These are phyloP conservation scores for Anorthoa munda DNA, from an alignment of 2,888 invertebrate genomes.

Conservation along the genomic window DNA sequence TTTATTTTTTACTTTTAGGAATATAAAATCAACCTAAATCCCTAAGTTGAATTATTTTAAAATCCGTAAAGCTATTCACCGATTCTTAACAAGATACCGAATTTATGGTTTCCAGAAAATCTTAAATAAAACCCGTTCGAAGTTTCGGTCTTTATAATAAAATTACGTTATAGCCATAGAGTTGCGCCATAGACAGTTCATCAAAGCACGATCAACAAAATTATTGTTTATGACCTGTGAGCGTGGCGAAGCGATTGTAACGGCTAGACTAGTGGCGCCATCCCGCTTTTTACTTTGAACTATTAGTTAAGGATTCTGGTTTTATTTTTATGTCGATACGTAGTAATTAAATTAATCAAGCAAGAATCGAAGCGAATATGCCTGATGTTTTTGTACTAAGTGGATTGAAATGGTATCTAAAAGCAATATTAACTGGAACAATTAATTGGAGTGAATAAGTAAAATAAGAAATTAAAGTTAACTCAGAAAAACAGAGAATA, in stretches of 20 bases:
- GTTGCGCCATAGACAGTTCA: slow-evolving; percentile 66
- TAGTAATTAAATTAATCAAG: slow-evolving; percentile 55
- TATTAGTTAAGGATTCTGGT: slow-evolving; percentile 64
- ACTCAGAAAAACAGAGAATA: not conserved
- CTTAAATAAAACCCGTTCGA: slow-evolving; percentile 41
- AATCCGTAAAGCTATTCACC: slow-evolving; percentile 33
- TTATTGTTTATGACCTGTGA: slow-evolving; percentile 79
- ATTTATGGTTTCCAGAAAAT: slow-evolving; percentile 51
- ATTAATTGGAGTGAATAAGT: not conserved
- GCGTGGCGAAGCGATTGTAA: slow-evolving; percentile 76
- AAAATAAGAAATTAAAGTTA: not conserved
- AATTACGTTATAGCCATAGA: slow-evolving; percentile 32
- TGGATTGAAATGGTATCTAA: slow-evolving; percentile 3
- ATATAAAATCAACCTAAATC: not conserved
- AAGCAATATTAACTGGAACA: slow-evolving; percentile 1
- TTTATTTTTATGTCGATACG: slow-evolving; percentile 61
- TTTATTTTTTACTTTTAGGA: not conserved
- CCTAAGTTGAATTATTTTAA: not conserved
- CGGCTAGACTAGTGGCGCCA: slow-evolving; percentile 80
- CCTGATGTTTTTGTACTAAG: slow-evolving; percentile 1
- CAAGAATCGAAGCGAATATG: not conserved
- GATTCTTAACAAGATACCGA: slow-evolving; percentile 50
- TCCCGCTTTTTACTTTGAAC: slow-evolving; percentile 75
- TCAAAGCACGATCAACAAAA: slow-evolving; percentile 73
- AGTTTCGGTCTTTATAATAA: slow-evolving; percentile 38